These are phyloP conservation scores for Pogona vitticeps DNA, from an alignment of 2,113 vertebrate genomes.

Conservation along the genomic window DNA sequence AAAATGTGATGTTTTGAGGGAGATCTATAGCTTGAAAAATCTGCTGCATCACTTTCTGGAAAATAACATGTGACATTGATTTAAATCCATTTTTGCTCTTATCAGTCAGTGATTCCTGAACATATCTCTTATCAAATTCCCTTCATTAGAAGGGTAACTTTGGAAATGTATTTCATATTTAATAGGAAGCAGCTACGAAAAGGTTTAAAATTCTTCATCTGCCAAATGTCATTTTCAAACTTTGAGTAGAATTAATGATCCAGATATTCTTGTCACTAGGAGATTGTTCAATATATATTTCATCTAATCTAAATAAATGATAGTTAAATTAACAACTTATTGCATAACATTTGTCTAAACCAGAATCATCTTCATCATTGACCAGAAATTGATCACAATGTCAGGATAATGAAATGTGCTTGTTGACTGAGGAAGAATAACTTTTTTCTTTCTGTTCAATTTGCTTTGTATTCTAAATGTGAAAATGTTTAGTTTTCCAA, in stretches of 20 bases:
- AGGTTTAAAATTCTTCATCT: conserved; percentile 62
- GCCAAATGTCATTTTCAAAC: conserved; percentile 56
- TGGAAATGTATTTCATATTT: conserved; percentile 55
- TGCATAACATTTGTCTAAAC: conserved; percentile 64
- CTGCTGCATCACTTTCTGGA: conserved; percentile 48
- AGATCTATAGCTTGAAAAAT: conserved; percentile 37
- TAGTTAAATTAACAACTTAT: conserved; percentile 66
- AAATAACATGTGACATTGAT: conserved; percentile 28
- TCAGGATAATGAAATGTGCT: neutral
- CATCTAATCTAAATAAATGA: conserved; percentile 73
- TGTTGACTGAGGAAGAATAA: conserved; percentile 10
- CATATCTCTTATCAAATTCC: conserved; percentile 40
- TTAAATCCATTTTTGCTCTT: neutral
- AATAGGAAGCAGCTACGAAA: conserved; percentile 52
- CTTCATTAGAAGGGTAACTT: conserved; percentile 52
- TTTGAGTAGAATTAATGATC: conserved; percentile 57
- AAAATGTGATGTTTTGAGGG: conserved; percentile 39
- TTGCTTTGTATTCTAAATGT: conserved; percentile 61
- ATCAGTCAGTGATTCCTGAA: conserved; percentile 62
- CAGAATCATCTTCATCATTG: conserved; percentile 10
- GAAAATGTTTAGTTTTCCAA: conserved; percentile 46
- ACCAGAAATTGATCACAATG: conserved; percentile 28
- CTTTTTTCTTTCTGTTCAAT: conserved; percentile 48
- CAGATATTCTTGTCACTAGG: conserved; percentile 61
- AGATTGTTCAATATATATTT: conserved; percentile 66